A percentile compares a stretch with the other conserved stretches of the same genome.
Evolutionary conservation across 2,797 vertebrate genomes (phyloP).

Genomic region (Urocyon cinereoargenteus): DNA sequence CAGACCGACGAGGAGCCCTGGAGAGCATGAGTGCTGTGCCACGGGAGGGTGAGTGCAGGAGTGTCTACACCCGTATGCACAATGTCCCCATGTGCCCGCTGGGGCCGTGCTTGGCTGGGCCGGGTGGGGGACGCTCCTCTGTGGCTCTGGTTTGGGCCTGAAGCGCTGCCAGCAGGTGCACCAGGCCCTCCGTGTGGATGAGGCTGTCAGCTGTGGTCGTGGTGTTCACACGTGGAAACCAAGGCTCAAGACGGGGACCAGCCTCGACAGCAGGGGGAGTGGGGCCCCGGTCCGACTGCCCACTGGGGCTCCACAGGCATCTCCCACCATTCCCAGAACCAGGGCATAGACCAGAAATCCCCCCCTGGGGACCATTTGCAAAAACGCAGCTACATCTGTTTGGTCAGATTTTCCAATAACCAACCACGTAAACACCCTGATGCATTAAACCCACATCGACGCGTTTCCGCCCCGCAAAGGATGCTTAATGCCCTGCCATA

Average conservation of each 20-base stretch:
- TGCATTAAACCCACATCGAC: neutral
- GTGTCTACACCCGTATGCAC: neutral
- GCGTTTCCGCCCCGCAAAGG: neutral
- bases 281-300: no score
- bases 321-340: accelerated
- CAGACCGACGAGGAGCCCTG: neutral
- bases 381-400: neutral
- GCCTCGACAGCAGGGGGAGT: neutral
- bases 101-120: accelerated
- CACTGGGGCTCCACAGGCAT: accelerated
- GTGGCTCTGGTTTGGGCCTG: neutral
- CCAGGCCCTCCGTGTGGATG: no score
- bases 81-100: accelerated
- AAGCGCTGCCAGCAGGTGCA: accelerated
- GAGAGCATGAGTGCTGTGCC: accelerated
- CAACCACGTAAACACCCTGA: neutral
- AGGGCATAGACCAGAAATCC: neutral
- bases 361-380: accelerated
- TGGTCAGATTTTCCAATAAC: neutral
- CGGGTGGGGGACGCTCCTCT: accelerated
- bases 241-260: neutral
- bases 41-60: accelerated
- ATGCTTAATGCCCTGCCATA: neutral
- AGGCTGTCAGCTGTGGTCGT: accelerated
- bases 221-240: accelerated